Base-by-base conservation (phyloP, 1,140 invertebrate genomes). In the Pinna nobilis region DNA sequence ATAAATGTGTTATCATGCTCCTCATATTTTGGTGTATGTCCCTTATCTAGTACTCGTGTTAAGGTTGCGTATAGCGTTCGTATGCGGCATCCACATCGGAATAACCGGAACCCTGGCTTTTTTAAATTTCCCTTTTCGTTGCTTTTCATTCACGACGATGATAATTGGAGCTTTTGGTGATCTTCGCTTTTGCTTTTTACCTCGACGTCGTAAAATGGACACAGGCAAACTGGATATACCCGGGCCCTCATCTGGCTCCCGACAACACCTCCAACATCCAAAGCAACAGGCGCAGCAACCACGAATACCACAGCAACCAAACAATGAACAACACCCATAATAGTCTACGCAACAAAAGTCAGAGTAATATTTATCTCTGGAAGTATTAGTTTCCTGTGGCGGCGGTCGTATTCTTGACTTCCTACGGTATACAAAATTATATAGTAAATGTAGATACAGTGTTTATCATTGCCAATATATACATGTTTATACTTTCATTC, bases 21-120 rank as follows among this genome's bases (percentile, higher is more conserved):
- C n/a, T n/a, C n/a, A n/a, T n/a, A n/a, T n/a, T n/a, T n/a, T n/a
- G n/a, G n/a, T n/a, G n/a, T n/a, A n/a, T n/a, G n/a, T n/a, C n/a
- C n/a, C n/a, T 63, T 11, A 63, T 41, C 59, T 63, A 3, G 59
- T 63, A 35, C 59, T 63, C 18, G 59, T 63, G 28, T 63, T 63
- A 23, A 63, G 28, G 20, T 63, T 35, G 0, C 59, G 35, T 1
- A 63, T 23, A 5, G 28, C 18, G 44, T 63, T 63, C 30, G 28
- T 63, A 20, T 63, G 59, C 13, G 59, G 59, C 39, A 63, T 9
- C 59, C 59, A 63, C 5, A 63, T 11, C 15, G 59, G 37, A 25
- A 63, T 28, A 15, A 63, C 59, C 1, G 59, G 59, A 9, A 41
- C 23, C 23, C 44, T 63, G 2, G 59, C 59, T 20, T 37, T 35